These are phyloP conservation scores for Mobula birostris DNA, from an alignment of 2,113 vertebrate genomes.

Conservation along the genomic window DNA sequence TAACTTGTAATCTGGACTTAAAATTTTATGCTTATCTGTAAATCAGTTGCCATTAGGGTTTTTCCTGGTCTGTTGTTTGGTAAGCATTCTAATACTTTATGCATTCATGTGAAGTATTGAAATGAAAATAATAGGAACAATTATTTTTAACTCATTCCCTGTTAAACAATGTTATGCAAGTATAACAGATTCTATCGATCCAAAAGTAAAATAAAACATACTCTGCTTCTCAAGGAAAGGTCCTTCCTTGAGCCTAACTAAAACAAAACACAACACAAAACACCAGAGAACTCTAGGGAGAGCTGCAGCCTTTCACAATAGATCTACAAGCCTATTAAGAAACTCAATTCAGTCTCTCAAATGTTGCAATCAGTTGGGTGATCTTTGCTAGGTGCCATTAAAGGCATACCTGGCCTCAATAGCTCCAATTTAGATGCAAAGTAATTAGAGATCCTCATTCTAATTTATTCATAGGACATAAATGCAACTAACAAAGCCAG, in stretches of 20 bases:
- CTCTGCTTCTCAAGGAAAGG: constrained; percentile 7
- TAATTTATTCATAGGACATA: background rate
- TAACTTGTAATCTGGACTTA: background rate
- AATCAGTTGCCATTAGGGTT: too few relatives aligned
- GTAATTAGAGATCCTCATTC: background rate
- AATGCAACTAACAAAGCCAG: too few relatives aligned
- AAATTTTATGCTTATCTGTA: too few relatives aligned
- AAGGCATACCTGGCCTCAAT: background rate
- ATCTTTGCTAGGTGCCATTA: background rate
- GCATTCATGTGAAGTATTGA: background rate
- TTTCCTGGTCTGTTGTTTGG: too few relatives aligned
- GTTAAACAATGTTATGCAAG: background rate
- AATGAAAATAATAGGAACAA: background rate
- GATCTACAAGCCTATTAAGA: background rate
- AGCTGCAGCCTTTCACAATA: constrained; percentile 6
- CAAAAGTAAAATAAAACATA: background rate
- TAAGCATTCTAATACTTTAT: too few relatives aligned
- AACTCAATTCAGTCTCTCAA: background rate
- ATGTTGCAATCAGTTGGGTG: background rate
- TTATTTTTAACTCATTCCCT: background rate
- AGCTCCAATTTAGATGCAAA: background rate
- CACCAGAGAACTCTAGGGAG: constrained; percentile 26
- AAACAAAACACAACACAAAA: background rate
- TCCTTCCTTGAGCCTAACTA: constrained; percentile 30
- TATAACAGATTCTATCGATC: background rate